Conservation (phyloP, 2,888 invertebrate species). For the Troilus luridus region DNA sequence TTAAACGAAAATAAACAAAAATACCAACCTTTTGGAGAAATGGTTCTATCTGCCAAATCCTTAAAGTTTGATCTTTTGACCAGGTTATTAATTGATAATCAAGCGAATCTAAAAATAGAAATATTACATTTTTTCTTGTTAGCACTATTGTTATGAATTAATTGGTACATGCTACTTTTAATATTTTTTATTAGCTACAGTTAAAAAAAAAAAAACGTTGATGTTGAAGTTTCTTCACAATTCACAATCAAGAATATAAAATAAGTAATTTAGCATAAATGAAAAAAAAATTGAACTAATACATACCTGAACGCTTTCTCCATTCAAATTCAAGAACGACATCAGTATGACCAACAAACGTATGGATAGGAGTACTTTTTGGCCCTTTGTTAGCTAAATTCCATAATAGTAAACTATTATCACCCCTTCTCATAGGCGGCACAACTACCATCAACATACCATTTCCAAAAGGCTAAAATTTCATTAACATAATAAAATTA, state of each 20-base stretch:
- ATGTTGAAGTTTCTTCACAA: too few species aligned
- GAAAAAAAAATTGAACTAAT: not conserved
- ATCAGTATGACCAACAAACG: conserved; percentile 94
- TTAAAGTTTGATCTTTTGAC: conserved; percentile 93
- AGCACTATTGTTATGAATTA: not conserved
- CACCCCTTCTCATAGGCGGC: conserved; percentile 90
- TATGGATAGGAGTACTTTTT: conserved; percentile 82
- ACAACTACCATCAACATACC: conserved; percentile 93
- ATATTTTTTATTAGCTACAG: not conserved
- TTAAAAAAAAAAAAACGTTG: too few species aligned
- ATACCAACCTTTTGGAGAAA: conserved; percentile 79
- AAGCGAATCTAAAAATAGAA: conserved; percentile 70
- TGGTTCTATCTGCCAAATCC: conserved; percentile 92
- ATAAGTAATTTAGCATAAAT: too few species aligned
- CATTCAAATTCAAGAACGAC: conserved; percentile 96
- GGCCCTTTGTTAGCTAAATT: conserved; percentile 75
- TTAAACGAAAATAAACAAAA: not conserved
- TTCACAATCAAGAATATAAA: too few species aligned
- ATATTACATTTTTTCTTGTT: not conserved
- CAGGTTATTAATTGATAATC: conserved; percentile 93
- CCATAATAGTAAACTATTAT: conserved; percentile 86
- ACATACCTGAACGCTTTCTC: conserved; percentile 77
- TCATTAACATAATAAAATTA: conserved; percentile 23
- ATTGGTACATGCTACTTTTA: not conserved
- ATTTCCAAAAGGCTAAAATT: conserved; percentile 84